Conservation (phyloP, 2,113 vertebrate genomes). For the Lasiurus borealis region DNA sequence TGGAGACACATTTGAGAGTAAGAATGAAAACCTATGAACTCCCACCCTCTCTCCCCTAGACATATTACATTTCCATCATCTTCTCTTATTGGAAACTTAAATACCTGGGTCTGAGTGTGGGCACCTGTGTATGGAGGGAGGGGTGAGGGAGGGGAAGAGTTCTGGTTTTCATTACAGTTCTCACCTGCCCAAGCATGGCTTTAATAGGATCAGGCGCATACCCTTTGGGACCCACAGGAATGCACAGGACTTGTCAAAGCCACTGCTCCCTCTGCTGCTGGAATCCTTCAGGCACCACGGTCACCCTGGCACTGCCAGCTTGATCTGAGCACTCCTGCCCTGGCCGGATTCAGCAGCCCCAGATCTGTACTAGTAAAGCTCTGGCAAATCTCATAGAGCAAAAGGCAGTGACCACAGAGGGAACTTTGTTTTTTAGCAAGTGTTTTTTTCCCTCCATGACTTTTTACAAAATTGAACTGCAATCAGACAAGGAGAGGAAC, state of each 20-base stretch:
- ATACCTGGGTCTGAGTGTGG: background rate
- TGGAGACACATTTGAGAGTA: background rate
- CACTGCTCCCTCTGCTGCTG: background rate
- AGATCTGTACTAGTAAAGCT: background rate
- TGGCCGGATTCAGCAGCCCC: background rate
- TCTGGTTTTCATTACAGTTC: background rate
- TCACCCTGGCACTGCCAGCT: background rate
- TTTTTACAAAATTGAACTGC: conserved; percentile 32
- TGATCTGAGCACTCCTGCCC: background rate
- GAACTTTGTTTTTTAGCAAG: background rate
- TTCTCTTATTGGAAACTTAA: background rate
- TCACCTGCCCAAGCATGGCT: background rate
- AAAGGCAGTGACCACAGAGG: background rate
- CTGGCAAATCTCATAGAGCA: background rate
- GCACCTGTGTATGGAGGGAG: no score
- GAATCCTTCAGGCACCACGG: background rate
- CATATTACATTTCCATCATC: background rate
- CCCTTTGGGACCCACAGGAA: background rate
- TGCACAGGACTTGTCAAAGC: background rate
- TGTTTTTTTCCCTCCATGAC: conserved; percentile 40
- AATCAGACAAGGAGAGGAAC: background rate
- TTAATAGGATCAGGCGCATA: background rate
- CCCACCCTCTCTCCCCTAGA: background rate
- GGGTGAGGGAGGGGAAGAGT: no score
- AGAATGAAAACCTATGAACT: background rate